Conservation (phyloP, 1,140 invertebrate genomes). For the Hyles vespertilio region DNA sequence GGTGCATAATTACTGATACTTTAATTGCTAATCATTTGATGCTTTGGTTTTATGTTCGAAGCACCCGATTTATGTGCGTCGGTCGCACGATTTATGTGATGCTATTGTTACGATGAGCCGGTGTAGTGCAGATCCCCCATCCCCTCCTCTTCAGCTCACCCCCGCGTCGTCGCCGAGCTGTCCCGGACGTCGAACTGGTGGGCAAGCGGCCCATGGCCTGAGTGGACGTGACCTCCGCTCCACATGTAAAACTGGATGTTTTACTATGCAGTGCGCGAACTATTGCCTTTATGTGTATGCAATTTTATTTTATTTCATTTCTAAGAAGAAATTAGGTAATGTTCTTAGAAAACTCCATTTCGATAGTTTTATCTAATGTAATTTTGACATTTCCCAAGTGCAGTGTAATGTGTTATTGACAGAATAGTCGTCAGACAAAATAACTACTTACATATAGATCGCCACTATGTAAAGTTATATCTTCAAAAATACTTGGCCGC, state of each 20-base stretch:
- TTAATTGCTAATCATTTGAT: slow-evolving; percentile 23
- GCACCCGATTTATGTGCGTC: slow-evolving; percentile 6
- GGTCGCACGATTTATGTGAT: slow-evolving; percentile 11
- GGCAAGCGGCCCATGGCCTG: slow-evolving; percentile 24
- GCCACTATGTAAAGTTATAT: too few relatives aligned
- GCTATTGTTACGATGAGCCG: slow-evolving; percentile 23
- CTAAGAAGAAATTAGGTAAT: slow-evolving; percentile 30
- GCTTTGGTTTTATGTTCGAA: slow-evolving; percentile 17
- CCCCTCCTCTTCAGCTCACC: too few relatives aligned
- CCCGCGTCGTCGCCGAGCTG: not conserved
- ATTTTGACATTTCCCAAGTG: too few relatives aligned
- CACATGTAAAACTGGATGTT: slow-evolving; percentile 33
- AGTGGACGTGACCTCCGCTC: slow-evolving; percentile 54
- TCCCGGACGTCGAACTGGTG: slow-evolving; percentile 43
- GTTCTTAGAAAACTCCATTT: not conserved
- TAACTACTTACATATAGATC: too few relatives aligned
- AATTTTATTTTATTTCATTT: slow-evolving; percentile 45
- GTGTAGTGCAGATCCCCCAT: not conserved
- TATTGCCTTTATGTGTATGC: slow-evolving; percentile 35
- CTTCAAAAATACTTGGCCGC: too few relatives aligned
- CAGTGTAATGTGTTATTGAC: too few relatives aligned
- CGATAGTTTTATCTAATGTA: too few relatives aligned
- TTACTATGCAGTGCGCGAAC: slow-evolving; percentile 50
- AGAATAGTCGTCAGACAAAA: too few relatives aligned
- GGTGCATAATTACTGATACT: slow-evolving; percentile 27